Evolutionary conservation across 2,113 vertebrate genomes (phyloP).

Genomic region (Labeo rohita): DNA sequence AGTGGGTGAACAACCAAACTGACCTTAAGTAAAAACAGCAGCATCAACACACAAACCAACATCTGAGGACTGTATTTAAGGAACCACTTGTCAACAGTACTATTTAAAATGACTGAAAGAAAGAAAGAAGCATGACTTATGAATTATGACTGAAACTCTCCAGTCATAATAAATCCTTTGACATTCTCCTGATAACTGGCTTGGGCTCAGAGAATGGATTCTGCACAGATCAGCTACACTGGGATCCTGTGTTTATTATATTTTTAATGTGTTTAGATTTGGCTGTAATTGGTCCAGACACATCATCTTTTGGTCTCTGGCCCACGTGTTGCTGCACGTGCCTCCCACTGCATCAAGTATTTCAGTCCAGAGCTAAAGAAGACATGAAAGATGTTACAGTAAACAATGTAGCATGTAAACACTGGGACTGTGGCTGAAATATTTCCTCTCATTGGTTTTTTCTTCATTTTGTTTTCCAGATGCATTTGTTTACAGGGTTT

Average conservation of each 20-base stretch:
- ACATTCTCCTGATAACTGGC: slow-evolving; percentile 14
- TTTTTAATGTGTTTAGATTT: slow-evolving; percentile 51
- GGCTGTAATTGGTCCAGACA: slow-evolving; percentile 29
- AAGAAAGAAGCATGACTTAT: not conserved
- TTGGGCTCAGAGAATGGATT: slow-evolving; percentile 9
- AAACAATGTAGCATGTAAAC: not conserved
- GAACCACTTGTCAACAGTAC: not conserved
- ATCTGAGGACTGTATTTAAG: not conserved
- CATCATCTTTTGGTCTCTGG: slow-evolving; percentile 2
- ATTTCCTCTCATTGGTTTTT: not conserved
- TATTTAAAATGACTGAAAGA: not conserved
- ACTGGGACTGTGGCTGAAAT: not conserved
- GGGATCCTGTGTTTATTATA: slow-evolving; percentile 46
- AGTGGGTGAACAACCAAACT: not conserved
- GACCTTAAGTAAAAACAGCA: not conserved
- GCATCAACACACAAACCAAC: slow-evolving; percentile 12
- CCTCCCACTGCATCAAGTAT: not conserved
- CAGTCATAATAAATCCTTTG: slow-evolving; percentile 8
- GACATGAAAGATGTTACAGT: not conserved
- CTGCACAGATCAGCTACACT: slow-evolving; percentile 13
- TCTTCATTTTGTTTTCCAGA: slow-evolving; percentile 17
- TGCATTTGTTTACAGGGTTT: slow-evolving; percentile 2
- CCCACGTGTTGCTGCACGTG: slow-evolving; percentile 20
- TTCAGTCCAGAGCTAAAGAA: not conserved
- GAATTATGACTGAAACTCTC: not conserved